Evolutionary conservation across 2,113 vertebrate genomes (phyloP).

Genomic region (Dolichotis patagonum): DNA sequence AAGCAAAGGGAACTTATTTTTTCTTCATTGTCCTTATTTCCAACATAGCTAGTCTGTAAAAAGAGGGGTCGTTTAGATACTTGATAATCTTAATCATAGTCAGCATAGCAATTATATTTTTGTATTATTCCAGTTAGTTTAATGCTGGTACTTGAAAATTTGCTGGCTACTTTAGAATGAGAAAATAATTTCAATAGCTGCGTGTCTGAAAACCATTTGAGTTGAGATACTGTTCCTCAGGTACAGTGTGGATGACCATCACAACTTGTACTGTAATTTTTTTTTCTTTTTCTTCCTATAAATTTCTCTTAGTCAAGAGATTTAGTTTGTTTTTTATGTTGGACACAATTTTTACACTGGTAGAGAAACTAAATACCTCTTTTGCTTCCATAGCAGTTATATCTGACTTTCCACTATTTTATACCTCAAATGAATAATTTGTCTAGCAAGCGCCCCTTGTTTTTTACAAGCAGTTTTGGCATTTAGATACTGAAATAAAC

Average conservation of each 20-base stretch:
- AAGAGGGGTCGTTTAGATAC: not conserved
- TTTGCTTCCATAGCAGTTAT: not conserved
- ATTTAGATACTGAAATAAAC: not conserved
- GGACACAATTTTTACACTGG: not conserved
- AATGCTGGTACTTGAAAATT: conserved; percentile 35
- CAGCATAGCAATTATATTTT: not conserved
- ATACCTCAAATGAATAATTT: not conserved
- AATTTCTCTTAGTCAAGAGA: not conserved
- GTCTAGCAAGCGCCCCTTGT: not conserved
- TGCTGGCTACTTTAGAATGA: conserved; percentile 1
- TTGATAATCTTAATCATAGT: conserved; percentile 1
- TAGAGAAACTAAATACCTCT: not conserved
- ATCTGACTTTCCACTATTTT: not conserved
- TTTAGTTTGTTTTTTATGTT: not conserved
- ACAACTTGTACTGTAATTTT: not conserved
- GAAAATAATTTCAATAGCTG: not conserved
- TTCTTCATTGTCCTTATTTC: not conserved
- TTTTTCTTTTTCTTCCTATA: not conserved
- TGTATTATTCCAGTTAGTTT: not conserved
- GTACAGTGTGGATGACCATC: not conserved
- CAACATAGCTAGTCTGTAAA: not conserved
- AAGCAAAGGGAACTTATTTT: not conserved
- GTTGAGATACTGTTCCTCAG: not conserved
- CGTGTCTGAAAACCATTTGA: not conserved
- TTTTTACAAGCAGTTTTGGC: not conserved